A percentile compares a stretch with the other conserved stretches of the same genome.
Evolutionary conservation across 2,888 invertebrate species (phyloP).

Genomic region (Tillus elongatus): DNA sequence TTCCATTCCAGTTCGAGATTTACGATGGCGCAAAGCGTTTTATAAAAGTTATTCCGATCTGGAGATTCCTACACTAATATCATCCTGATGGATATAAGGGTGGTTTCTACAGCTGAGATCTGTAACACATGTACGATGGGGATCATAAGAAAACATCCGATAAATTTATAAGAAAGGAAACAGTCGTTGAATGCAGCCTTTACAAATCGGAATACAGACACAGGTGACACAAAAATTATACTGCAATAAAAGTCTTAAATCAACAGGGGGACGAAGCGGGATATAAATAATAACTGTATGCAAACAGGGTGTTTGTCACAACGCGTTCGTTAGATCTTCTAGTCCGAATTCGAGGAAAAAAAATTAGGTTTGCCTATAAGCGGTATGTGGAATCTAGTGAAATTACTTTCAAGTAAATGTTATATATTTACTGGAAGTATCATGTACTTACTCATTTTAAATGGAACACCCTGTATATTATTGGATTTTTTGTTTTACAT

Average conservation of each 20-base stretch:
- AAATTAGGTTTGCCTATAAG: too few species aligned
- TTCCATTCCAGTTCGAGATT: slow-evolving; percentile 30
- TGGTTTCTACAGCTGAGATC: slow-evolving; percentile 13
- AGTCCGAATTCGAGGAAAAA: too few species aligned
- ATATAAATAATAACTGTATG: too few species aligned
- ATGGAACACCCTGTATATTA: too few species aligned
- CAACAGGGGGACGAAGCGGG: too few species aligned
- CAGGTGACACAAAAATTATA: not conserved
- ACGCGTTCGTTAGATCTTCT: too few species aligned
- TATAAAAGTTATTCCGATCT: slow-evolving; percentile 20
- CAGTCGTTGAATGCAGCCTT: slow-evolving; percentile 21
- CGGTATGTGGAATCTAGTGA: too few species aligned
- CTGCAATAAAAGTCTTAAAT: slow-evolving; percentile 3
- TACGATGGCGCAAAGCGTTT: slow-evolving; percentile 27
- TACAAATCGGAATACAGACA: not conserved
- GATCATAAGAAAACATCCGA: slow-evolving; percentile 24
- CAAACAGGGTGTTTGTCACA: too few species aligned
- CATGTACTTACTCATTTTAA: too few species aligned
- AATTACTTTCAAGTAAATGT: too few species aligned
- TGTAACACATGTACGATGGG: slow-evolving; percentile 27
- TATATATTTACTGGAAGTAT: too few species aligned
- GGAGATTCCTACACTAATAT: slow-evolving; percentile 19
- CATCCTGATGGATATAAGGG: slow-evolving; percentile 20
- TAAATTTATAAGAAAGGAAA: slow-evolving; percentile 21
- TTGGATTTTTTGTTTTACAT: too few species aligned